A percentile compares a stretch with the other conserved stretches of the same genome.
phyloP scores from a whole-genome alignment of 2,797 vertebrate genomes.

The Etheostoma perlongum region DNA sequence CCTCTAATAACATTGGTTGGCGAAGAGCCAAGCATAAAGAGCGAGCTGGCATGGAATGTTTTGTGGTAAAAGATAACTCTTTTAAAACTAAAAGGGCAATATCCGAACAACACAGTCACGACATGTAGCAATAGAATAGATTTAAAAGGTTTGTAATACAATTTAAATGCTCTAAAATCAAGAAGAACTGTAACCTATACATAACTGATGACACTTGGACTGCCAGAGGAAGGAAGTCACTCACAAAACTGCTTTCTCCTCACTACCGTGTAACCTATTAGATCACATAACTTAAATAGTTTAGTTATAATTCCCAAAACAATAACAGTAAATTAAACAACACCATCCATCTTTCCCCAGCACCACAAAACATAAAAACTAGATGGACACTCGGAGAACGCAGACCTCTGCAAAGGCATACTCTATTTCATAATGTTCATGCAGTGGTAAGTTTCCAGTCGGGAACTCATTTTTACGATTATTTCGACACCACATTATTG shows the following conservation, averaged over 20 bases:
- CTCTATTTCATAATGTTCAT: too few relatives aligned
- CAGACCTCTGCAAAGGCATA: too few relatives aligned
- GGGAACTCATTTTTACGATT: too few relatives aligned
- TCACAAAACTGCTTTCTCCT: conserved; percentile 4
- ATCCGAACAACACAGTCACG: conserved; percentile 49
- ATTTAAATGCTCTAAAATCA: conserved; percentile 45
- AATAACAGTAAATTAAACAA: background rate
- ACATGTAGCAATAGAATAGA: conserved; percentile 52
- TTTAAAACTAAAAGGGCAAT: conserved; percentile 52
- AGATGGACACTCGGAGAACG: too few relatives aligned
- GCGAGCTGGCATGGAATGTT: conserved; percentile 13
- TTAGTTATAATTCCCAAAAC: background rate
- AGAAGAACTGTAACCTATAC: conserved; percentile 15
- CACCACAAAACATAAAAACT: background rate
- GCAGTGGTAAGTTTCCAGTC: too few relatives aligned
- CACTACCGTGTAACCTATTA: conserved; percentile 2
- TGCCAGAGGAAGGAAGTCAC: conserved; percentile 18
- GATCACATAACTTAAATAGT: background rate
- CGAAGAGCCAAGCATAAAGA: conserved; percentile 51
- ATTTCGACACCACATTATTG: too few relatives aligned
- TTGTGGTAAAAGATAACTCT: conserved; percentile 56
- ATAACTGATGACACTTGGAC: conserved; percentile 35
- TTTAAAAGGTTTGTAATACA: conserved; percentile 61
- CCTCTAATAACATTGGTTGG: conserved; percentile 65
- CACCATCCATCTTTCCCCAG: accelerated